Percentiles rank a stretch among this genome's conserved stretches.
Evolutionary conservation across 2,113 vertebrate genomes (phyloP).

Genomic region (Uria lomvia): DNA sequence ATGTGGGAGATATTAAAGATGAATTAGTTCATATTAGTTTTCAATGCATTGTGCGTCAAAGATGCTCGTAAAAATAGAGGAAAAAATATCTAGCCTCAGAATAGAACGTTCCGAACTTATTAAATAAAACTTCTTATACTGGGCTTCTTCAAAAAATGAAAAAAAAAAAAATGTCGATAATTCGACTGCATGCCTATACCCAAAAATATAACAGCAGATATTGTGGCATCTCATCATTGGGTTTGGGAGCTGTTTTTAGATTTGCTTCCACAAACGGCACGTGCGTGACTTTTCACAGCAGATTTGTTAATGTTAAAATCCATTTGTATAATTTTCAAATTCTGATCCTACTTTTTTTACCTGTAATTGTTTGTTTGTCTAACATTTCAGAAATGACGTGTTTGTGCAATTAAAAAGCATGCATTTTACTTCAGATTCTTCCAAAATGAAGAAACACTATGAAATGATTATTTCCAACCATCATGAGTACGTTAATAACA

Average conservation of each 20-base stretch:
- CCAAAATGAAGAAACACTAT: not conserved
- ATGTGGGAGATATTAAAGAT: constrained; percentile 23
- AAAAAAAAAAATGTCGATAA: not conserved
- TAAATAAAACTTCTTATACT: not conserved
- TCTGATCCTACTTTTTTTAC: not conserved
- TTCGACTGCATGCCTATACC: not conserved
- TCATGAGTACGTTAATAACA: not conserved
- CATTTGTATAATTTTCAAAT: not conserved
- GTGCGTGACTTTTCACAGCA: not conserved
- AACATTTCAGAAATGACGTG: not conserved
- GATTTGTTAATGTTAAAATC: not conserved
- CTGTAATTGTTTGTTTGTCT: not conserved
- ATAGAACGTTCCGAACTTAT: not conserved
- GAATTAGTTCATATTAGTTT: constrained; percentile 10
- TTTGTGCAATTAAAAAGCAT: not conserved
- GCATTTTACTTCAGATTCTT: not conserved
- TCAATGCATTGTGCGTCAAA: not conserved
- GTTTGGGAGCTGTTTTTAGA: not conserved
- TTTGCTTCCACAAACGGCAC: not conserved
- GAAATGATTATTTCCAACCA: not conserved
- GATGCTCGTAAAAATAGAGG: not conserved
- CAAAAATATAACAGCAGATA: not conserved
- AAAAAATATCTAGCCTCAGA: not conserved
- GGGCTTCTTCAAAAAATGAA: not conserved
- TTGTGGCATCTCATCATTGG: not conserved